Percentiles rank a stretch among this genome's conserved stretches.
phyloP scores from a whole-genome alignment of 2,113 vertebrate genomes.

The Sturnira hondurensis region DNA sequence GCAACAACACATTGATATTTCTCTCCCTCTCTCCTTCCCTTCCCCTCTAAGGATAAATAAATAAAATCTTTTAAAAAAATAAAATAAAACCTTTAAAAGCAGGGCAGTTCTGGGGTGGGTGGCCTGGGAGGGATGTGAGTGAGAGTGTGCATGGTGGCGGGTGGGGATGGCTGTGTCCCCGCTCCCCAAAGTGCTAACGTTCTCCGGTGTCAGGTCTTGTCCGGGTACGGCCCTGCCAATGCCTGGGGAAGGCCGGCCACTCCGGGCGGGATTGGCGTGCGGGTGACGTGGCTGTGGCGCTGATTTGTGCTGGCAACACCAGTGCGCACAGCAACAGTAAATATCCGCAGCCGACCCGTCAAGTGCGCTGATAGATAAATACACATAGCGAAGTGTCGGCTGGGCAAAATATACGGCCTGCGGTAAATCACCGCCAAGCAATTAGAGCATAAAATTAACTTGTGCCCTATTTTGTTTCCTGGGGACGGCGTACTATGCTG shows the following conservation, averaged over 20 bases:
- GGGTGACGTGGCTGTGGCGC: neutral
- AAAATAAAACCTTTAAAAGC: neutral
- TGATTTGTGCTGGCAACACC: conserved; percentile 74
- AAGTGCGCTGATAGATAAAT: conserved; percentile 72
- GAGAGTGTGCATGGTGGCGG: too few relatives aligned
- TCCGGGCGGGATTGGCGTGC: neutral
- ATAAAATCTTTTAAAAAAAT: too few relatives aligned
- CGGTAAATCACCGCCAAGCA: conserved; percentile 63
- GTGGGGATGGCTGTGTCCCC: too few relatives aligned
- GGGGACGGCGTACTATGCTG: accelerated
- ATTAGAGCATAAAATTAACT: conserved; percentile 70
- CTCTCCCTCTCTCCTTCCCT: too few relatives aligned
- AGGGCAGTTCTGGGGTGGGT: neutral
- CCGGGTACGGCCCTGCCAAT: neutral
- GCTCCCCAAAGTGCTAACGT: neutral
- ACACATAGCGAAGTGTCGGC: conserved; percentile 71
- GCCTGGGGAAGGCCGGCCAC: neutral
- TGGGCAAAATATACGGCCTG: conserved; percentile 57
- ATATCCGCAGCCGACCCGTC: conserved; percentile 72
- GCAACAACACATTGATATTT: too few relatives aligned
- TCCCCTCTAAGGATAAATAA: too few relatives aligned
- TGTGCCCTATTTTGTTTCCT: conserved; percentile 63
- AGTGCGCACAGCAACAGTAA: conserved; percentile 76
- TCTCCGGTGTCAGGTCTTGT: neutral
- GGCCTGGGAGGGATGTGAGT: neutral